A percentile compares a stretch with the other conserved stretches of the same genome.
phyloP scores from a whole-genome alignment of 2,113 vertebrate genomes.

The Catharus fuscescens region DNA sequence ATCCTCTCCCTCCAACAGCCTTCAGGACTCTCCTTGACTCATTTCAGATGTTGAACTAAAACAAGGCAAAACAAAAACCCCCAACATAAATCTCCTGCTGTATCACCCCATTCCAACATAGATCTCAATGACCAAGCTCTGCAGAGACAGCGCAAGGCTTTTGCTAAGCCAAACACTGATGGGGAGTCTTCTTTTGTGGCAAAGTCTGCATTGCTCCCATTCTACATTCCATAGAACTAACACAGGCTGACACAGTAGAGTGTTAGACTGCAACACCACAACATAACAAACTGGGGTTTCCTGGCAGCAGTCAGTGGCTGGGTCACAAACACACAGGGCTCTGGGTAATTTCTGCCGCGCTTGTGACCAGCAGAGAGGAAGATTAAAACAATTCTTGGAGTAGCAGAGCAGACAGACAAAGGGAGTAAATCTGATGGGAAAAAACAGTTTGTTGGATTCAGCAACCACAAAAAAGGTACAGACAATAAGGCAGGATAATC shows the following conservation, averaged over 20 bases:
- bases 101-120: neutral
- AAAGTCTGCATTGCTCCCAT: neutral
- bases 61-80: neutral
- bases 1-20: neutral
- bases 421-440: neutral
- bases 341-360: fast-evolving
- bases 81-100: neutral
- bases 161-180: neutral
- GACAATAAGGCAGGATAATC: neutral
- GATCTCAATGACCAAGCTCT: neutral
- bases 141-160: neutral
- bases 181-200: fast-evolving
- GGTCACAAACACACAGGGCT: neutral
- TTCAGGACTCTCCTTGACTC: neutral
- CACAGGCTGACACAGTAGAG: neutral
- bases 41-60: neutral
- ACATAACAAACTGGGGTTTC: neutral
- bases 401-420: neutral
- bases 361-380: fast-evolving
- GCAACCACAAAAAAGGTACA: neutral
- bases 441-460: neutral
- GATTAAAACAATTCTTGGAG: neutral
- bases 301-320: neutral
- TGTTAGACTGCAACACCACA: fast-evolving
- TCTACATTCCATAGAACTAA: neutral